Evolutionary conservation across 2,113 vertebrate genomes (phyloP), one percentile per base, ranked within the genome.

Genomic region (Balaeniceps rex): DNA sequence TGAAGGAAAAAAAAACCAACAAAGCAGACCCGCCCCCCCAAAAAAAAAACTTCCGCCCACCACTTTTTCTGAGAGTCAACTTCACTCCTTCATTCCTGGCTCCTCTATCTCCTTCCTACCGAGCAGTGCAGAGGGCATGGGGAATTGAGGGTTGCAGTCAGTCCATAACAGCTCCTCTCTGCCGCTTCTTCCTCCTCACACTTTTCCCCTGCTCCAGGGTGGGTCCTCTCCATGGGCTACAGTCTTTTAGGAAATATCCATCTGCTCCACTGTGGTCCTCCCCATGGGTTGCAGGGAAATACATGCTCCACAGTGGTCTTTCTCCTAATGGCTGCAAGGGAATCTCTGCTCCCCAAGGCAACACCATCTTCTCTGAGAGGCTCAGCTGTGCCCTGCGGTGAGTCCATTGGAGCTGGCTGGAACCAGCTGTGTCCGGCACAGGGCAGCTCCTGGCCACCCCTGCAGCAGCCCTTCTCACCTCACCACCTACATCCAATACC

Each of bases 351-450:
- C 33, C 26, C 40, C 0, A 1, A 81, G 79, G 34, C 1, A 3
- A 9, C 12, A 21, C 12, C 16, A 19, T 19, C 33, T 16, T 33
- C 21, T 10, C 21, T 24, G 40, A 8, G 15, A 19, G 51, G 26
- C 16, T 29, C 2, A 14, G 19, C 24, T 2, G 7, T 49, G 19
- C 28, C 44, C 25, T 19, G 19, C 1, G 3, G 18, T n/a, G 25
- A 11, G 17, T 12, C 12, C 0, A 2, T 16, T 57, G 52, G 40
- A 82, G 34, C 12, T 1, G 1, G 26, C 15, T 81, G 33, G 63
- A 55, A 57, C 16, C 7, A 7, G 16, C 24, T 47, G 19, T 38
- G 26, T 47, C 21, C 1, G 1, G 15, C 34, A 18, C 2, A 2
- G 49, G 18, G 23, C 18, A 52, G 6, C 8, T 44, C 23, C 36